A percentile compares a stretch with the other conserved stretches of the same genome.
Conservation (phyloP, 1,140 invertebrate genomes). For the Aphelenchoides fujianensis region DNA sequence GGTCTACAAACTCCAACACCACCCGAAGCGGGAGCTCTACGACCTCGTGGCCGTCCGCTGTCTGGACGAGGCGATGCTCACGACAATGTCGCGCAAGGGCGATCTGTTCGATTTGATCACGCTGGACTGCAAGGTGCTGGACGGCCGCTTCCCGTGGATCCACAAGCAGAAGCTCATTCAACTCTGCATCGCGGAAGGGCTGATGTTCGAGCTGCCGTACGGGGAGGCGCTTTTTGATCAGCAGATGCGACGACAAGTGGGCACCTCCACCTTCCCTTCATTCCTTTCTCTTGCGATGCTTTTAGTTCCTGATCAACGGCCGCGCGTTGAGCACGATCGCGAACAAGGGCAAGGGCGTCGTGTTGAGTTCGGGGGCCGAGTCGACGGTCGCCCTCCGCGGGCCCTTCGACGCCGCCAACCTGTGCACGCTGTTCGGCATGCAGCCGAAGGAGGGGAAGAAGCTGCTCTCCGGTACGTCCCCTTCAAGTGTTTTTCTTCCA, state of each 20-base stretch:
- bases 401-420: constrained; percentile 57
- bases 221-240: constrained; percentile 25
- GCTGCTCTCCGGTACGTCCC: constrained; percentile 39
- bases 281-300: constrained; percentile 20
- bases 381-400: constrained; percentile 51
- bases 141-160: constrained; percentile 35
- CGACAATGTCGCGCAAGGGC: constrained; percentile 50
- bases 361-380: constrained; percentile 50
- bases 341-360: constrained; percentile 33
- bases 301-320: constrained; percentile 51
- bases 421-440: constrained; percentile 50
- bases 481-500: constrained; percentile 23
- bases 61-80: constrained; percentile 50
- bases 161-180: constrained; percentile 47
- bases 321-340: constrained; percentile 33
- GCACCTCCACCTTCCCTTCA: constrained; percentile 3
- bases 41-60: constrained; percentile 57
- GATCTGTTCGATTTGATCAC: constrained; percentile 43
- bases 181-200: constrained; percentile 33
- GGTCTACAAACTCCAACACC: constrained; percentile 50
- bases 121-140: constrained; percentile 20
- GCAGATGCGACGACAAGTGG: constrained; percentile 39
- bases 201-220: constrained; percentile 42
- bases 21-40: constrained; percentile 50
- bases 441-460: constrained; percentile 24